A percentile compares a stretch with the other conserved stretches of the same genome.
Conservation (phyloP, 2,797 vertebrate species). For the Gobio occitaniae region DNA sequence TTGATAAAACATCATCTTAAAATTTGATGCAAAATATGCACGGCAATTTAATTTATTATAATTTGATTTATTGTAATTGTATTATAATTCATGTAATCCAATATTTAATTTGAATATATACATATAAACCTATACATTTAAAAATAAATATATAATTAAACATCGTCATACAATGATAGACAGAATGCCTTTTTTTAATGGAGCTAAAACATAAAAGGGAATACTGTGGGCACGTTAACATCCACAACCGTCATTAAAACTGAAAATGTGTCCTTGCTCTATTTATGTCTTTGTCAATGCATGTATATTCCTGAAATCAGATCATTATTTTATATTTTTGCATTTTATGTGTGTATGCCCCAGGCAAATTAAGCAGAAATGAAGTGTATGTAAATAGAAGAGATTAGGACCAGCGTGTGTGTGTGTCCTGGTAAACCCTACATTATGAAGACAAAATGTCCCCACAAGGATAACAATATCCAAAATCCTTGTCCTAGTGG, state of each 20-base stretch:
- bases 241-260: conserved; percentile 6
- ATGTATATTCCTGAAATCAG: background rate
- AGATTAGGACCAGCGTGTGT: conserved; percentile 29
- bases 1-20: conserved; percentile 16
- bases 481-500: too few species aligned
- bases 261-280: background rate
- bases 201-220: background rate
- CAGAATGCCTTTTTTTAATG: background rate
- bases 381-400: conserved; percentile 17
- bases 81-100: too few species aligned
- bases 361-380: background rate
- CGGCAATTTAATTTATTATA: background rate
- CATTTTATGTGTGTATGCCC: conserved; percentile 16
- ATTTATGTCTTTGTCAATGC: conserved; percentile 15
- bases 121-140: background rate
- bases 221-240: background rate
- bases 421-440: too few species aligned
- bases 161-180: background rate
- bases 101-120: background rate
- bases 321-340: conserved; percentile 27
- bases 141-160: background rate
- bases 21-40: background rate
- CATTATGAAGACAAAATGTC: too few species aligned
- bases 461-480: too few species aligned
- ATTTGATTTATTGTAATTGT: too few species aligned